Percentiles rank a stretch among this genome's conserved stretches.
Conservation (phyloP, 2,888 invertebrate species). For the Cybosia mesomella region DNA sequence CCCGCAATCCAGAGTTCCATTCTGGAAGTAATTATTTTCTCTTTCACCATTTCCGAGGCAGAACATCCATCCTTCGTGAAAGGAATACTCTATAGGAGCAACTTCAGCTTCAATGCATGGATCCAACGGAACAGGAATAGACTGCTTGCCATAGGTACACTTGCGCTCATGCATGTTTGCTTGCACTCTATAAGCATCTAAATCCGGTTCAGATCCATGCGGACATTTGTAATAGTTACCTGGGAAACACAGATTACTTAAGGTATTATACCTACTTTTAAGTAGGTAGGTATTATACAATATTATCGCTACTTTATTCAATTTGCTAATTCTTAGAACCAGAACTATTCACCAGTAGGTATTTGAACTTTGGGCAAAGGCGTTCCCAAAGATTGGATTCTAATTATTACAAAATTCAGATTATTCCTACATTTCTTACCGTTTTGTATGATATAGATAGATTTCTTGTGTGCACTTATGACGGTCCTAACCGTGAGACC, state of each 20-base stretch:
- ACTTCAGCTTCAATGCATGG: conserved; percentile 83
- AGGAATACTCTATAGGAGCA: conserved; percentile 81
- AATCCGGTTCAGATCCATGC: conserved; percentile 76
- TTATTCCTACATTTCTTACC: conserved; percentile 56
- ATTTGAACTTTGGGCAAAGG: not conserved
- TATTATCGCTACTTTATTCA: no score
- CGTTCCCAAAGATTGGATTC: not conserved
- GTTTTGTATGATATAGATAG: conserved; percentile 79
- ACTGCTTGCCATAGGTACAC: conserved; percentile 72
- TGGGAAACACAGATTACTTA: conserved; percentile 37
- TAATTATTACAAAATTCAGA: not conserved
- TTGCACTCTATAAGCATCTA: conserved; percentile 76
- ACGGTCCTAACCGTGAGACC: conserved; percentile 81
- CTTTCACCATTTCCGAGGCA: conserved; percentile 81
- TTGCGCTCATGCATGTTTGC: conserved; percentile 81
- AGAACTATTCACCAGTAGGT: no score
- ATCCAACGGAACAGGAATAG: conserved; percentile 70
- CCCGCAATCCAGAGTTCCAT: conserved; percentile 82
- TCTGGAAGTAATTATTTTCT: conserved; percentile 80
- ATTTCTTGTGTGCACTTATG: conserved; percentile 63
- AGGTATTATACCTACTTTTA: not conserved
- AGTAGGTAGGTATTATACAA: no score
- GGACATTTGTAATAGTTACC: conserved; percentile 80
- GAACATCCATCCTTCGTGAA: conserved; percentile 83
- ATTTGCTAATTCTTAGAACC: no score